Evolutionary conservation across 2,797 vertebrate species (phyloP).

Genomic region (Acipenser oxyrinchus): DNA sequence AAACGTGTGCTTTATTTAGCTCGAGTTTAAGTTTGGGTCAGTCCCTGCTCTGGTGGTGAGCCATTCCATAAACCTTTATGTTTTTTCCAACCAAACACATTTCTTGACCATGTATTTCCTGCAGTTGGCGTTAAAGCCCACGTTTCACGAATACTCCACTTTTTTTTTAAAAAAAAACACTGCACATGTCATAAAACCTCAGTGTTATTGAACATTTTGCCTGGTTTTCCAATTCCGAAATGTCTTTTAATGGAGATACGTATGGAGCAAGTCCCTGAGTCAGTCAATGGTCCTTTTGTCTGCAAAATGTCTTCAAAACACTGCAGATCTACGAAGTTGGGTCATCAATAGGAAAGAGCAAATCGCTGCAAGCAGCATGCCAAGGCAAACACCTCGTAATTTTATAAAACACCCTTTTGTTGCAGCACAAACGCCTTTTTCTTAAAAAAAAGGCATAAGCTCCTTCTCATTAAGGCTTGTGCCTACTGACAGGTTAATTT

Average conservation of each 20-base stretch:
- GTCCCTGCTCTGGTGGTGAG: slow-evolving; percentile 24
- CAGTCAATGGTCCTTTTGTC: slow-evolving; percentile 39
- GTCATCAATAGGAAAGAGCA: slow-evolving; percentile 48
- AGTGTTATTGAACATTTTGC: neutral
- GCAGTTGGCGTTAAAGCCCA: slow-evolving; percentile 10
- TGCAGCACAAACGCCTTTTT: slow-evolving; percentile 24
- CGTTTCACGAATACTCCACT: slow-evolving; percentile 6
- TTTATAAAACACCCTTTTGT: slow-evolving; percentile 30
- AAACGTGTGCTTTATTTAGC: slow-evolving; percentile 45
- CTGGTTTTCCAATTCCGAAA: neutral
- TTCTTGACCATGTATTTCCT: slow-evolving; percentile 39
- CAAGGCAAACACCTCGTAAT: slow-evolving; percentile 36
- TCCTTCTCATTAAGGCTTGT: slow-evolving; percentile 15
- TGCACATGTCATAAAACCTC: neutral
- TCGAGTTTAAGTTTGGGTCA: slow-evolving; percentile 51
- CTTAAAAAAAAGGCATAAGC: slow-evolving; percentile 11
- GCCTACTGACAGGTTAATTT: slow-evolving; percentile 28
- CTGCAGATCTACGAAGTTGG: slow-evolving; percentile 37
- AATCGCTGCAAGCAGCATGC: slow-evolving; percentile 33
- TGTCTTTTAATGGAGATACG: neutral
- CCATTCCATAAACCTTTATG: slow-evolving; percentile 38
- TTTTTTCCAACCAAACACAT: slow-evolving; percentile 47
- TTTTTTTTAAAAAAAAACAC: neutral
- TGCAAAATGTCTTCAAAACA: slow-evolving; percentile 7
- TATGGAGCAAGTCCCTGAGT: slow-evolving; percentile 7